Evolutionary conservation across 53 echinoderm and acorn worm species (phyloP), one percentile per base, ranked within the genome.

Genomic region (Paracentrotus lividus): DNA sequence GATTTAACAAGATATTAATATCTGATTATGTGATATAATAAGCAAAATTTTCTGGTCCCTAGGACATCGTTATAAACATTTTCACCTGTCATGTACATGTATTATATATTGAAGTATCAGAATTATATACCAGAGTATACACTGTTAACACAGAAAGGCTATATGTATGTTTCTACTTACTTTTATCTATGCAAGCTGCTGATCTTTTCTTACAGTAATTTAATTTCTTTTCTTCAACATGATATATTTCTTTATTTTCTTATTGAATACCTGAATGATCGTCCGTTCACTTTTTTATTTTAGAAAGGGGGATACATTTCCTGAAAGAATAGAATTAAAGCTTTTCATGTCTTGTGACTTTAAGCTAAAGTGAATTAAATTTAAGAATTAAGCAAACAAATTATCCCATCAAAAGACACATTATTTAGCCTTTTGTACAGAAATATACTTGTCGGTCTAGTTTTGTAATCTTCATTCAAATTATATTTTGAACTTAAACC

Each of bases 171-270:
- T 72, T 34, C 20, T 72, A 2, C n/a, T 72, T 72, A 34, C 40
- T 15, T 72, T 26, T 8, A 18, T 34, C 72, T 72, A 72, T 72
- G 72, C 72, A 72, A 72, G 18, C 72, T 72, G 72, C 72, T 72
- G 72, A 72, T 72, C 36, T 72, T 72, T 40, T 72, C 72, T 72
- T 55, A 57, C 20, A 52, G 52, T 20, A 72, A 5, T 5, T 72
- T 18, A 72, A 72, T 72, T 40, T 32, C 72, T 72, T 72, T 72
- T 4, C 21, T 13, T 72, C 18, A 72, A 16, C 21, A 38, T 36
- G 21, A 21, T 72, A 40, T 72, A 0, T 21, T 0, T 64, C 31
- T 29, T 29, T 64, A 29, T 31, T 7, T 10, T 64, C 31, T 64
- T 64, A 10, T 23, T 58, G 24, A 31, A 10, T 29, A 72, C 18